A percentile compares a stretch with the other conserved stretches of the same genome.
Evolutionary conservation across 2,888 invertebrate species (phyloP).

Genomic region (Mellilla xanthometata): DNA sequence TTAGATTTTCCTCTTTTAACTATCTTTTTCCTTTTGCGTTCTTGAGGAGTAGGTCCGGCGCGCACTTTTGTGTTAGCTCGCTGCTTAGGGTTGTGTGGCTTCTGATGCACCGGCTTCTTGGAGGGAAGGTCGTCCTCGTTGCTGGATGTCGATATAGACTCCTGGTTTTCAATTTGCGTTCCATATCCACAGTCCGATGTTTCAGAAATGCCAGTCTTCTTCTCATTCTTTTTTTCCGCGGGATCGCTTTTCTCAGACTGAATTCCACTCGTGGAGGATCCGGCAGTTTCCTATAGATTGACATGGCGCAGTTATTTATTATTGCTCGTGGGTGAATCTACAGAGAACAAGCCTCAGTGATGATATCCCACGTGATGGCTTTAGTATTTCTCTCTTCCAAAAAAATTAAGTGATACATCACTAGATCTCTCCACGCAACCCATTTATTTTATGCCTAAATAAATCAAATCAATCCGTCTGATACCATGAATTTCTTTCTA

Average conservation of each 20-base stretch:
- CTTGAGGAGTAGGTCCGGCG: constrained; percentile 44
- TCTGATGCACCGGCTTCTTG: constrained; percentile 85
- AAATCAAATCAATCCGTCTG: too few species aligned
- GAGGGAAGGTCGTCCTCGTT: constrained; percentile 86
- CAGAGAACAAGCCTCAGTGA: too few species aligned
- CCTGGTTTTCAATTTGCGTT: constrained; percentile 88
- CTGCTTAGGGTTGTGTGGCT: constrained; percentile 82
- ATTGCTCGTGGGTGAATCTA: too few species aligned
- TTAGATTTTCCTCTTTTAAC: constrained; percentile 86
- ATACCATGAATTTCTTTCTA: too few species aligned
- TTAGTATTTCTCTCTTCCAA: too few species aligned
- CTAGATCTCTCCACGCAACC: too few species aligned
- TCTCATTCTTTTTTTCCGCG: constrained; percentile 29
- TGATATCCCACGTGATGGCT: too few species aligned
- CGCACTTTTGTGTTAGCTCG: constrained; percentile 66
- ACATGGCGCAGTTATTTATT: too few species aligned
- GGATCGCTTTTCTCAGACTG: constrained; percentile 24
- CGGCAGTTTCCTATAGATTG: neutral
- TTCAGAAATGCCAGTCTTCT: constrained; percentile 71
- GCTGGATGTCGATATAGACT: constrained; percentile 88
- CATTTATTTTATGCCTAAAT: too few species aligned
- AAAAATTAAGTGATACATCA: too few species aligned
- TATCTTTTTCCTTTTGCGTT: constrained; percentile 87
- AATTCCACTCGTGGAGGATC: constrained; percentile 25
- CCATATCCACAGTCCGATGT: constrained; percentile 87